Conservation (phyloP, 2,113 vertebrate species). For the Hippocampus abdominalis region DNA sequence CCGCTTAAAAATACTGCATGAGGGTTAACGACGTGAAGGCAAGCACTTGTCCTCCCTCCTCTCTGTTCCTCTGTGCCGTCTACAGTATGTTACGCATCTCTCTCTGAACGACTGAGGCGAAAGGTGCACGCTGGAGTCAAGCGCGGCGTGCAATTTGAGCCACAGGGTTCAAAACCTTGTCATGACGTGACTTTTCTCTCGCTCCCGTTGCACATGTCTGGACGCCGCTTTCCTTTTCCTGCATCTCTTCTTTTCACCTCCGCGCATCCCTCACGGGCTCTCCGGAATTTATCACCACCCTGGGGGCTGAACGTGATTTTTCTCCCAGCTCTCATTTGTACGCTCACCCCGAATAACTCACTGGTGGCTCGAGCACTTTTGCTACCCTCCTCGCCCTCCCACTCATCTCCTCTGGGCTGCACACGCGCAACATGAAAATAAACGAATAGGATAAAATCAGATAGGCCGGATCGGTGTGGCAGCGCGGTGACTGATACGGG, state of each 20-base stretch:
- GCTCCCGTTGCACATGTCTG: conserved; percentile 25
- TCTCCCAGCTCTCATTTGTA: conserved; percentile 20
- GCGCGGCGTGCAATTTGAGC: conserved; percentile 41
- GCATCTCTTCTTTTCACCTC: conserved; percentile 17
- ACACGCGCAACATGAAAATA: background rate
- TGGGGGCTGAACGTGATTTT: conserved; percentile 12
- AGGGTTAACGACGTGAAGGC: background rate
- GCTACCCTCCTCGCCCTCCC: conserved; percentile 4
- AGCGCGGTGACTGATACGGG: conserved; percentile 44
- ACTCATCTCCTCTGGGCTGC: conserved; percentile 33
- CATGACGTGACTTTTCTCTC: conserved; percentile 33
- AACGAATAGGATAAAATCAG: conserved; percentile 32
- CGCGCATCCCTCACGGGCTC: conserved; percentile 6
- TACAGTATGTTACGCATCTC: conserved; percentile 35
- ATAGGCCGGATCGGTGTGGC: conserved; percentile 47
- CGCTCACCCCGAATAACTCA: conserved; percentile 17
- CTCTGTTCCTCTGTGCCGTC: conserved; percentile 28
- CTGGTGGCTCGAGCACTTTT: conserved; percentile 10
- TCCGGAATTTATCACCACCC: conserved; percentile 31
- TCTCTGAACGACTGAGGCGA: conserved; percentile 53
- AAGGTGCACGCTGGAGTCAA: conserved; percentile 63
- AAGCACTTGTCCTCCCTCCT: background rate
- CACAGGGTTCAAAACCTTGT: conserved; percentile 61
- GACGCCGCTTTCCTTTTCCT: conserved; percentile 20
- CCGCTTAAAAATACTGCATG: too few species aligned